Evolutionary conservation across 2,888 invertebrate species (phyloP).

Genomic region (Eristalis tenax): DNA sequence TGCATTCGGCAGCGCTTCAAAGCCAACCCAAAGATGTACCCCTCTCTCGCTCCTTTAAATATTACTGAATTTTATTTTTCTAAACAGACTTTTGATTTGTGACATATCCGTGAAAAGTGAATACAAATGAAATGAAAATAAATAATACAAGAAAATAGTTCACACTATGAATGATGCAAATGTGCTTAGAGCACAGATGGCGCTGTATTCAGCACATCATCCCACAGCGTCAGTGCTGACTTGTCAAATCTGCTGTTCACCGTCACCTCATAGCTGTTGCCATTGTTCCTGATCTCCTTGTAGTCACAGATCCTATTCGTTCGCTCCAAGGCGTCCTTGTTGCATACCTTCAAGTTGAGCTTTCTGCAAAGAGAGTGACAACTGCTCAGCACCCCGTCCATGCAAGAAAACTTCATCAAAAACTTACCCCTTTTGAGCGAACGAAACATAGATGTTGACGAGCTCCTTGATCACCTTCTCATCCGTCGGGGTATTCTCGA

Average conservation of each 20-base stretch:
- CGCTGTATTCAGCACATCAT: conserved; percentile 52
- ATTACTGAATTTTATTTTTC: not conserved
- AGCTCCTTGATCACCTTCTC: conserved; percentile 78
- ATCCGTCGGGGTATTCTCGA: conserved; percentile 77
- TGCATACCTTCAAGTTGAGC: conserved; percentile 70
- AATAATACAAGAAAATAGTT: conserved; percentile 11
- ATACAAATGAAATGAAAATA: conserved; percentile 42
- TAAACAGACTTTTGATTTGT: not conserved
- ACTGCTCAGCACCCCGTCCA: not conserved
- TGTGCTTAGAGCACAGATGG: not conserved
- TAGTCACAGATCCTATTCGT: conserved; percentile 77
- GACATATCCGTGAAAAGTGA: not conserved
- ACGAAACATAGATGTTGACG: conserved; percentile 81
- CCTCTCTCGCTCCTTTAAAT: not conserved
- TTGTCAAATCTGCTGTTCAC: conserved; percentile 74
- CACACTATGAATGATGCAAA: not conserved
- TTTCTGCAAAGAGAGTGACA: conserved; percentile 70
- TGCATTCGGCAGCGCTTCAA: too few species aligned
- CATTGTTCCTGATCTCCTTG: conserved; percentile 75
- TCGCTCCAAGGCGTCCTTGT: conserved; percentile 68
- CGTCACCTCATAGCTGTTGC: conserved; percentile 70
- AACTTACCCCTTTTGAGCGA: conserved; percentile 82
- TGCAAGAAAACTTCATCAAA: not conserved
- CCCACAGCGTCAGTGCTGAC: conserved; percentile 76
- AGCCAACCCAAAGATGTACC: too few species aligned